A percentile compares a stretch with the other conserved stretches of the same genome.
Conservation (phyloP, 1,140 invertebrate species). For the Phenacoccus solenopsis region DNA sequence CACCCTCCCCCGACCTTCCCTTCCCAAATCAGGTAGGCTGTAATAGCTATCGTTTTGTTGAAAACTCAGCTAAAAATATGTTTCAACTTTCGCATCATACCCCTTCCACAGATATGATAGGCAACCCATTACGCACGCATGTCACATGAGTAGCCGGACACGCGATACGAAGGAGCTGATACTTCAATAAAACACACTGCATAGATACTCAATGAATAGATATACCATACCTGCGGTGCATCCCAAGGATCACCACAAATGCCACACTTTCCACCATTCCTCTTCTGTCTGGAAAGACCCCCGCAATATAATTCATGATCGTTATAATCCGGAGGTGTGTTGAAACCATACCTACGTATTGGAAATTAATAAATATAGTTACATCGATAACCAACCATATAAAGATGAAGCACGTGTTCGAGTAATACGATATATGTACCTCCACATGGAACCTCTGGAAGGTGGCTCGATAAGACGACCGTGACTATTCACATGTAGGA, state of each 20-base stretch:
- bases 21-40: no score
- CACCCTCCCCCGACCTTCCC: no score
- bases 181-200: no score
- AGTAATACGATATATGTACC: conserved; percentile 26
- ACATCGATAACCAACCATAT: background rate
- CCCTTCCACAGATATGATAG: no score
- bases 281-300: conserved; percentile 58
- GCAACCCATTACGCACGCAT: no score
- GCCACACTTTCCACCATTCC: conserved; percentile 66
- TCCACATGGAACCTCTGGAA: conserved; percentile 67
- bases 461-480: conserved; percentile 74
- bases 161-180: no score
- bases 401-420: background rate
- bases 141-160: no score
- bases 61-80: no score
- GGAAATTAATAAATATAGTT: background rate
- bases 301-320: conserved; percentile 84
- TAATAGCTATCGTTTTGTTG: no score
- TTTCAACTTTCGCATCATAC: no score
- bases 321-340: conserved; percentile 58
- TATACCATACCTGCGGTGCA: conserved; percentile 36
- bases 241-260: conserved; percentile 80
- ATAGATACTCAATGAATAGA: background rate
- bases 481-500: conserved; percentile 36
- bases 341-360: conserved; percentile 41